phyloP scores from a whole-genome alignment of 2,888 invertebrate species.

The Ceramica pisi region DNA sequence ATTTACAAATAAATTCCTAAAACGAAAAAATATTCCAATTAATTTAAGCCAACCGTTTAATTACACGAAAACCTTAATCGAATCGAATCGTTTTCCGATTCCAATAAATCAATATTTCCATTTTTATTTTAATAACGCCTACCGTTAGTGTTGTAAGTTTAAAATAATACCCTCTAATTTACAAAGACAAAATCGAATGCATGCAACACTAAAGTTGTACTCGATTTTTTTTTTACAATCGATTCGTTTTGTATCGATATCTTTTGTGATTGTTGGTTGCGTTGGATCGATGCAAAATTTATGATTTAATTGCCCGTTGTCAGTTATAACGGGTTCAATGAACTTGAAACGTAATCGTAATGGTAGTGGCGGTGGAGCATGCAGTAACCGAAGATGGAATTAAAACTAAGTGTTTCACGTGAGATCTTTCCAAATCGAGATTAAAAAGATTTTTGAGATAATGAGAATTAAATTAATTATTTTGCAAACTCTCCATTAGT shows the following conservation, averaged over 20 bases:
- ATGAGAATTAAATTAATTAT: not conserved
- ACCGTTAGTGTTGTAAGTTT: conserved; percentile 64
- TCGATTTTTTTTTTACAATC: conserved; percentile 75
- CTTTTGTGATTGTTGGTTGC: conserved; percentile 89
- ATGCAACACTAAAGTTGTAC: conserved; percentile 79
- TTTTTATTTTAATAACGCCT: conserved; percentile 72
- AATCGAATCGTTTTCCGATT: conserved; percentile 72
- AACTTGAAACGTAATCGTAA: conserved; percentile 66
- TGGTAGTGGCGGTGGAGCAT: conserved; percentile 58
- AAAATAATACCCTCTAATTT: conserved; percentile 77
- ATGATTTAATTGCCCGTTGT: conserved; percentile 89
- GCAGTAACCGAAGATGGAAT: conserved; percentile 49
- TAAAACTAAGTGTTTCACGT: conserved; percentile 49
- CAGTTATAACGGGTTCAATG: conserved; percentile 69
- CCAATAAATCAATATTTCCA: conserved; percentile 76
- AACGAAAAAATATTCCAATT: conserved; percentile 67
- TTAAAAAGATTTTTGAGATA: conserved; percentile 31
- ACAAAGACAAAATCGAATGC: conserved; percentile 81
- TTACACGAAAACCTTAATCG: conserved; percentile 74
- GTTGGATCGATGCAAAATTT: conserved; percentile 87
- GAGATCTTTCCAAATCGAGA: conserved; percentile 34
- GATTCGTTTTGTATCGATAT: conserved; percentile 88
- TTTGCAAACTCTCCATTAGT: not conserved
- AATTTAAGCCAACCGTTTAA: conserved; percentile 67
- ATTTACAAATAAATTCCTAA: conserved; percentile 30